Base-by-base conservation (phyloP, 2,888 invertebrate genomes). In the Sarcophaga rosellei region DNA sequence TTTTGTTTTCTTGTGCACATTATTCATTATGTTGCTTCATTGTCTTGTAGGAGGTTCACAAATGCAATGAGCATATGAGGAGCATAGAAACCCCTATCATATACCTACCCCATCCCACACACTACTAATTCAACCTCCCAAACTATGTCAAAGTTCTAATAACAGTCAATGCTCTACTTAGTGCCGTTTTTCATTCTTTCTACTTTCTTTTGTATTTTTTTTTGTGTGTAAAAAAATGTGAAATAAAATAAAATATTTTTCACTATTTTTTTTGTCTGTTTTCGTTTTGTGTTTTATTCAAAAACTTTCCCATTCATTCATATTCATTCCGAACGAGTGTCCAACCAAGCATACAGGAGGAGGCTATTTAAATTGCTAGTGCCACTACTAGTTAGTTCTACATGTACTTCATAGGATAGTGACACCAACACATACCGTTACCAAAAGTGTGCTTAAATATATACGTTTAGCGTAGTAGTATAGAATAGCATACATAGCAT, bases 141-240 rank as follows among this genome's bases (percentile, higher is more conserved):
- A 89, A 88, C 70, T 88, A 87, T 89, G 88, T 89, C 89, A 89
- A 89, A 89, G 85, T 86, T 86, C 84, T 84, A 85, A 84, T 88
- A 85, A 87, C 86, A 84, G 86, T 86, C 86, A 86, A 86, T 84
- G 86, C 75, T 86, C 86, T 78, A 86, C 77, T 86, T 86, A 86
- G 20, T 83, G 83, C 35, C 53, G 63, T 70, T 59, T 61, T 62
- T 78, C 35, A 35, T 35, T 35, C 25, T 35, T 35, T 35, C 8
- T 35, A 35, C 35, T 47, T 65, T 20, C 53, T 75, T 59, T 72
- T 79, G 69, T 77, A 69, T 59, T 78, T 59, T 77, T 20, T 77
- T 63, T 75, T 59, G 23, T 25, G 35, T 73, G 65, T 17, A 44
- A 61, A 61, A 17, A 61, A 61, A 53, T 15, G 53, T 15, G 17